Evolutionary conservation across 2,888 invertebrate genomes (phyloP).

Genomic region (Diaprepes abbreviatus): DNA sequence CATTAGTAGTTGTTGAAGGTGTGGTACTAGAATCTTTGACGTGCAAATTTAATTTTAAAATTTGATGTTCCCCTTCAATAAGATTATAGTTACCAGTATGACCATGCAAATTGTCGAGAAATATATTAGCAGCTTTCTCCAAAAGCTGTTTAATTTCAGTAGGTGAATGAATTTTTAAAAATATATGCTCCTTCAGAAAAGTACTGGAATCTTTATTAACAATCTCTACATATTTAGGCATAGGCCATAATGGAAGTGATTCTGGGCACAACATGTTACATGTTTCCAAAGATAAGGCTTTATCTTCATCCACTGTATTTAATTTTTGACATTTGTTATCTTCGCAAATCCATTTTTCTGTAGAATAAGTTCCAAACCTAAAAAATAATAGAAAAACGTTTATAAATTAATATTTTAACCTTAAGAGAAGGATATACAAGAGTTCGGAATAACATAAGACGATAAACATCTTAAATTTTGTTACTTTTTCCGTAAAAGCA

Average conservation of each 20-base stretch:
- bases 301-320: not conserved
- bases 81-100: slow-evolving; percentile 24
- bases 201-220: slow-evolving; percentile 74
- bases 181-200: slow-evolving; percentile 70
- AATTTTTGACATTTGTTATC: slow-evolving; percentile 26
- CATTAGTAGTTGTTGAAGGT: slow-evolving; percentile 77
- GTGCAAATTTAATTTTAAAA: slow-evolving; percentile 58
- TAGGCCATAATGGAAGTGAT: slow-evolving; percentile 79
- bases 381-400: not conserved
- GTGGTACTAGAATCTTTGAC: slow-evolving; percentile 65
- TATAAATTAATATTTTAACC: no score
- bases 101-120: slow-evolving; percentile 59
- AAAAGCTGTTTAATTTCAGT: slow-evolving; percentile 66
- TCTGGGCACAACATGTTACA: slow-evolving; percentile 81
- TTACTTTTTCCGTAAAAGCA: no score
- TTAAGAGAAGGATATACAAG: no score
- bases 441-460: no score
- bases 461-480: no score
- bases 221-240: slow-evolving; percentile 76
- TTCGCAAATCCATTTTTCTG: slow-evolving; percentile 29
- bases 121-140: slow-evolving; percentile 68
- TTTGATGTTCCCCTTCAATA: slow-evolving; percentile 33
- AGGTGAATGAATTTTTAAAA: slow-evolving; percentile 64
- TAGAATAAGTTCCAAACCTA: not conserved
- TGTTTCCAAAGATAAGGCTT: slow-evolving; percentile 72